These are phyloP conservation scores for Drosophila kuntzei DNA, from an alignment of 2,888 invertebrate species.

Conservation along the genomic window DNA sequence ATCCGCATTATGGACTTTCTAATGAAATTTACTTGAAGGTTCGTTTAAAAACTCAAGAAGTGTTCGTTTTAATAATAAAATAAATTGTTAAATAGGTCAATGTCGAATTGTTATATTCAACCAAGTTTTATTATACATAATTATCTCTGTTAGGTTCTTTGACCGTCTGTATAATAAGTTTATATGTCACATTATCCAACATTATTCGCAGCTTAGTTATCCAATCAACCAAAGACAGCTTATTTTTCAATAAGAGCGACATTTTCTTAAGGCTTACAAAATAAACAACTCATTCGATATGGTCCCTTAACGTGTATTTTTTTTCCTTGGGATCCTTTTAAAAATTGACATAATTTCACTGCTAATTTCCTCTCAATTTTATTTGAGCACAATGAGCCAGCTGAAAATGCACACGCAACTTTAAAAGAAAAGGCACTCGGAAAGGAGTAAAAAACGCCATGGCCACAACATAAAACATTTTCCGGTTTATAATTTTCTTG, in stretches of 20 bases:
- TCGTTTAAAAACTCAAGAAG: background rate
- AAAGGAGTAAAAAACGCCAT: constrained; percentile 30
- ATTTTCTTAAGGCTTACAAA: background rate
- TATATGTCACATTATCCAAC: background rate
- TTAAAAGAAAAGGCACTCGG: constrained; percentile 24
- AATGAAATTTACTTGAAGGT: constrained; percentile 47
- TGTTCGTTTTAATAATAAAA: background rate
- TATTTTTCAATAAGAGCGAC: background rate
- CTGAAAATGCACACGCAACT: constrained; percentile 38
- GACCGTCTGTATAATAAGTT: background rate
- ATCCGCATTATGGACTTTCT: constrained; percentile 61
- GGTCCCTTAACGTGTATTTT: constrained; percentile 1
- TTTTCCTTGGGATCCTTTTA: constrained; percentile 9
- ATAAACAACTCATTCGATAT: constrained; percentile 11
- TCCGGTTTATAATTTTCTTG: constrained; percentile 83
- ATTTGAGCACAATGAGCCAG: constrained; percentile 64
- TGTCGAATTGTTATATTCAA: background rate
- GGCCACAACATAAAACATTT: constrained; percentile 80
- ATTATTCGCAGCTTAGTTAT: background rate
- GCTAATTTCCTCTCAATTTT: constrained; percentile 70
- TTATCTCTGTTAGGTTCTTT: background rate
- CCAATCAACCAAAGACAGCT: constrained; percentile 6
- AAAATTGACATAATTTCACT: constrained; percentile 73
- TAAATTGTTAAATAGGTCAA: background rate
- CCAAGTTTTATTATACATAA: background rate